Base-by-base conservation (phyloP, 2,888 invertebrate genomes). In the Drosophila fungiperda region DNA sequence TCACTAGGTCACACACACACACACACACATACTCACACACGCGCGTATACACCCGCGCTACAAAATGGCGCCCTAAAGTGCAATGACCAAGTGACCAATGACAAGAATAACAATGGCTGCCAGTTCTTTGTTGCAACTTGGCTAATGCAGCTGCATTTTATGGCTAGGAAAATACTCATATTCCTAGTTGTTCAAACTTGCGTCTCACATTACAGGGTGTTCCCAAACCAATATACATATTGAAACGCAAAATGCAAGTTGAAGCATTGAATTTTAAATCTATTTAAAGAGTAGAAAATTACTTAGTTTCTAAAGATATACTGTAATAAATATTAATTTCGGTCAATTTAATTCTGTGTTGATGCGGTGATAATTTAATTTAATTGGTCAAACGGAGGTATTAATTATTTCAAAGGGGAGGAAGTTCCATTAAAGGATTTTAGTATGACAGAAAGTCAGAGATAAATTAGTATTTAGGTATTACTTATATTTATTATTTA, bases 131-230 rank as follows among this genome's bases (percentile, higher is more conserved):
- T 80, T 70, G 76, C 76, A 78, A n/a, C 38, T 68, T 58, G 57
- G 17, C 54, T 29, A 71, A 55, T 87, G 80, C 89, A 89, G 84
- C 82, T 87, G 84, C 87, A 70, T 84, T 84, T 85, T 85, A 85
- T 77, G 77, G 73, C 72, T 62, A 61, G 54, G 48, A 82, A 83
- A 81, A 77, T 72, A 53, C 60, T 77, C 69, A 75, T 79, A 68
- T 59, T 66, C 50, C 60, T 9, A 50, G 75, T 59, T 61, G 48
- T 35, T 52, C 50, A 68, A 73, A 63, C 66, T 71, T 82, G n/a
- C 38, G 53, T 23, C 20, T 58, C 2, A 23, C 32, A 7, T 23
- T 66, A 81, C 62, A 81, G 81, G 81, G 82, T 83, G 74, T 33
- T 42, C 3, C 1, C 11, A n/a, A 9, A 6, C 11, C 3, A 29